Base-by-base conservation (phyloP, 2,113 vertebrate species). In the Mellivora capensis region DNA sequence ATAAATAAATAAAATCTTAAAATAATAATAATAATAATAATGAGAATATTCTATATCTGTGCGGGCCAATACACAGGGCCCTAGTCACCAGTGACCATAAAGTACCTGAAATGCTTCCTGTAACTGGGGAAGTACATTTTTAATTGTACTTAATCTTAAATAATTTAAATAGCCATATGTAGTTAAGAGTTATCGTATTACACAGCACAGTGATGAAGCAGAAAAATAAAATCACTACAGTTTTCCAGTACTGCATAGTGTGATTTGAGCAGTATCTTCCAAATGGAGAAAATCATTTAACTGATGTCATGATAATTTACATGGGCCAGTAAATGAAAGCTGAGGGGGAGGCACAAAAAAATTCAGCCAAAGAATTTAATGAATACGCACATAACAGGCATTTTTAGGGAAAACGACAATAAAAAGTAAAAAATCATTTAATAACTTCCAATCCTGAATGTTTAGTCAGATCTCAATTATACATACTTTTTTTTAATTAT, bases 91-190 rank as follows among this genome's bases (percentile, higher is more conserved):
- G 7, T 72, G n/a, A 95, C 52, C 44, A 90, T n/a, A 67, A 54
- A 91, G 34, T 37, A 91, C 31, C 11, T 91, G 25, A 95, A 96
- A 87, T 84, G 17, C 47, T 23, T 54, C 72, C 44, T 83, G 2
- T 82, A 93, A 93, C 3, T 47, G 0, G 85, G 29, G 21, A 79
- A 95, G 21, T 57, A 94, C 59, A 90, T 80, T 94, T 88, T 42
- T 80, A 90, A 96, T 82, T 96, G 87, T 86, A 72, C 18, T 91
- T 89, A 67, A 52, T 69, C 11, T 85, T 95, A 88, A 91, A 42
- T 83, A 64, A 85, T 34, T 93, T 59, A 87, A 80, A 87, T n/a
- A 88, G n/a, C 21, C 79, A 86, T 29, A 31, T 23, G 18, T 81
- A 61, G 54, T 44, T 88, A 85, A 31, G 1, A n/a, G 37, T 29